Conservation (phyloP, 2,113 vertebrate species). For the Spea multiplicata region DNA sequence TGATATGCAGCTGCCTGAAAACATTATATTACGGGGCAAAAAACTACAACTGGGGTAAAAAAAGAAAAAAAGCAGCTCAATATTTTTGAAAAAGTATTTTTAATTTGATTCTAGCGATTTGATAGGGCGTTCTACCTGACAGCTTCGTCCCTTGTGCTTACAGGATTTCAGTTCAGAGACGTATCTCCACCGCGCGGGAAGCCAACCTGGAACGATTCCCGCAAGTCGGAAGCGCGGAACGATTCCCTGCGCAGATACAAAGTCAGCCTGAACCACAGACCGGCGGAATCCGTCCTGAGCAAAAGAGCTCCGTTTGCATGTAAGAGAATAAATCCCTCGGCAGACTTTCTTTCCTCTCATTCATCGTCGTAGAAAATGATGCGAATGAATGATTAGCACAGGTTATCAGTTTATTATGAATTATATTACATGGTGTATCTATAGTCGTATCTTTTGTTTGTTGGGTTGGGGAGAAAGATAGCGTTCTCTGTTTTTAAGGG, state of each 20-base stretch:
- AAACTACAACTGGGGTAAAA: too few species aligned
- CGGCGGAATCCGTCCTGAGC: conserved; percentile 22
- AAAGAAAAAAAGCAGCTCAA: background rate
- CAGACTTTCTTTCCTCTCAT: too few species aligned
- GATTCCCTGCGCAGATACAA: conserved; percentile 32
- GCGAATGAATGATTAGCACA: too few species aligned
- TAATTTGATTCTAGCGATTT: background rate
- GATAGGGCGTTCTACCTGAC: background rate
- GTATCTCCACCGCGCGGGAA: conserved; percentile 36
- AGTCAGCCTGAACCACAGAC: conserved; percentile 32
- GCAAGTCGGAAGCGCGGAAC: conserved; percentile 14
- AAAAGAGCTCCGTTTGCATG: conserved; percentile 40
- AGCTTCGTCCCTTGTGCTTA: background rate
- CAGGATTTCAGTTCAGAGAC: conserved; percentile 49
- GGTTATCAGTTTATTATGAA: too few species aligned
- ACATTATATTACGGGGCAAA: too few species aligned
- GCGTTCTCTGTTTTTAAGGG: too few species aligned
- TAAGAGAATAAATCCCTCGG: background rate
- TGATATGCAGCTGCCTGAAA: too few species aligned
- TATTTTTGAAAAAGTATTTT: too few species aligned
- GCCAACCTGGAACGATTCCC: conserved; percentile 47
- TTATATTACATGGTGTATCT: too few species aligned
- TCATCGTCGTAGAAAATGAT: too few species aligned
- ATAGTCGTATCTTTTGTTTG: too few species aligned
- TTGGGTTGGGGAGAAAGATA: too few species aligned